Percentiles rank a stretch among this genome's conserved stretches.
phyloP scores from a whole-genome alignment of 92 coral and sea anemone genomes.

The Zoanthus sansibaricus region DNA sequence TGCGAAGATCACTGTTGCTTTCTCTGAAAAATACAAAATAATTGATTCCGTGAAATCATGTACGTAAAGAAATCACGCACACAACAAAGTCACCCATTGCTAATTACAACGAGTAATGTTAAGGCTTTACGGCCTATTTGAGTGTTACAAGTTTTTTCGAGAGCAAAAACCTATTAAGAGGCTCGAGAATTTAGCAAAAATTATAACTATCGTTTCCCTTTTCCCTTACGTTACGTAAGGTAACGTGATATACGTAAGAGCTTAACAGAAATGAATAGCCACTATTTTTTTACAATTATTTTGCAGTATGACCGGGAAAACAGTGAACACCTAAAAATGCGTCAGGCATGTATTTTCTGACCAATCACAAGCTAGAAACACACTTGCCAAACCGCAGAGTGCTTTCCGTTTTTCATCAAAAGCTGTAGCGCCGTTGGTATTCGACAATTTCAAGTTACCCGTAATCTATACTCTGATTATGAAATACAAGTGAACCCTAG shows the following conservation, averaged over 20 bases:
- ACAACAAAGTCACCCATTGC: neutral
- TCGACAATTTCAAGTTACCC: no score
- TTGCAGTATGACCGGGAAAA: no score
- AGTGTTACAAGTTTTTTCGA: neutral
- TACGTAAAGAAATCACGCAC: neutral
- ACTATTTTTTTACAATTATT: no score
- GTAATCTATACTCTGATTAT: no score
- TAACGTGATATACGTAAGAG: neutral
- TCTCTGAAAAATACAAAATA: constrained; percentile 25
- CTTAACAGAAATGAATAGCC: neutral
- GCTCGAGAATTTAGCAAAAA: neutral
- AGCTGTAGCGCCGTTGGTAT: no score
- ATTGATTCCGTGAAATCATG: neutral
- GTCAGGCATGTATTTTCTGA: no score
- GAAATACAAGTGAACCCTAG: no score
- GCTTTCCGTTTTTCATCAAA: no score
- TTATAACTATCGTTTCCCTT: neutral
- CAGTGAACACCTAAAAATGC: no score
- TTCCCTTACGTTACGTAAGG: neutral
- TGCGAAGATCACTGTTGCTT: constrained; percentile 89
- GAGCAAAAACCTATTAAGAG: neutral
- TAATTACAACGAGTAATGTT: neutral
- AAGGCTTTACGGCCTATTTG: neutral
- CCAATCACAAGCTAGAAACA: no score
- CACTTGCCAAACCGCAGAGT: no score